Evolutionary conservation across 1,140 invertebrate genomes (phyloP), one percentile per base, ranked within the genome.

Genomic region (Brachionus koreanus): DNA sequence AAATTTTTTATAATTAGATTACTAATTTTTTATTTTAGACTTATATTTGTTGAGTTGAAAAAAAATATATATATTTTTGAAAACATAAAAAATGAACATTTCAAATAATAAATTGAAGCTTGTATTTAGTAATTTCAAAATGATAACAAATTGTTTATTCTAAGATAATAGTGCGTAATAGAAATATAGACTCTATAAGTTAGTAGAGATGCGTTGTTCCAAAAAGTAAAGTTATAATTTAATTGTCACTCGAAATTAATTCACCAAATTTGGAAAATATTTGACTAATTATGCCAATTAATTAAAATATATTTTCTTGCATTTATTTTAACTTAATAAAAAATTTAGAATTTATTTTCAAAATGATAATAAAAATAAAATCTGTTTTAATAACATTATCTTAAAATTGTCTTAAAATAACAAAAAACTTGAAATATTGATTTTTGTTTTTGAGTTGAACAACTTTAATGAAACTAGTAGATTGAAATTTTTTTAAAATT

Each of bases 41-140:
- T 57, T 16, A 57, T 57, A 65, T 65, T 33, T 69, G 65, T 69
- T 69, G 65, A 42, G 35, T 69, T 37, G 7, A 69, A 69, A 37
- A 69, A n/a, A 69, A 69, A 69, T 42, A 69, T 39, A 63, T 29
- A 69, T 39, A 69, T 33, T 37, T 33, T 65, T 33, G 1, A 69
- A 69, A 16, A 39, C 35, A 69, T 69, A 37, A 69, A 65, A 67
- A 67, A 67, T 39, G 63, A 67, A 69, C 65, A 69, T 69, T 69
- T 69, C 29, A 65, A 33, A 35, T 33, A 33, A n/a, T 33, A 33
- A n/a, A 33, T 65, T 37, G 12, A 65, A 57, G 49, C 49, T 57
- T 57, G 49, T 57, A 19, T 25, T 57, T 9, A 42, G 2, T 25
- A 57, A 57, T 57, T 25, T 57, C 49, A 7, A 25, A 52, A 57